A percentile compares a stretch with the other conserved stretches of the same genome.
Conservation (phyloP, 2,113 vertebrate genomes). For the Pluvianellus socialis region DNA sequence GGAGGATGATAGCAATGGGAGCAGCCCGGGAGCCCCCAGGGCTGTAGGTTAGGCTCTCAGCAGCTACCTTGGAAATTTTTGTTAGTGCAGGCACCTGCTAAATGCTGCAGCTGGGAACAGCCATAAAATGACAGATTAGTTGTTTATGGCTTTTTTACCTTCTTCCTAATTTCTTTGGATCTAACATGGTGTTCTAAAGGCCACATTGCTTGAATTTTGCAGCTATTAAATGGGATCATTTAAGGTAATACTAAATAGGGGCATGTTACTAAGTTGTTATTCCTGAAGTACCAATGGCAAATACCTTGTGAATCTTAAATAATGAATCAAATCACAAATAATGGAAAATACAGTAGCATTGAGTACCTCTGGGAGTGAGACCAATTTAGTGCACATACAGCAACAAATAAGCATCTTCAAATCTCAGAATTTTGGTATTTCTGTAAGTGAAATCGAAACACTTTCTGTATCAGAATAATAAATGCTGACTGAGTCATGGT, state of each 20-base stretch:
- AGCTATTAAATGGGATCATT: background rate
- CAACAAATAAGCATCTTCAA: background rate
- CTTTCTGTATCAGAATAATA: background rate
- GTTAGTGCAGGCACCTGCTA: background rate
- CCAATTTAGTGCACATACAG: background rate
- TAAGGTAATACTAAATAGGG: background rate
- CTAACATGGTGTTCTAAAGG: background rate
- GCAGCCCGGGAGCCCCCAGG: background rate
- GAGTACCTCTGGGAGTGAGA: background rate
- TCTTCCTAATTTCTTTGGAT: background rate
- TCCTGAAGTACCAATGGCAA: background rate
- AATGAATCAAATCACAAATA: background rate
- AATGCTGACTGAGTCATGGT: background rate
- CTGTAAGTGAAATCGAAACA: background rate
- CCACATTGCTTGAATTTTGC: accelerated
- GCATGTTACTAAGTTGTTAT: background rate
- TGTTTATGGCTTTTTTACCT: background rate
- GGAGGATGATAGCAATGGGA: background rate
- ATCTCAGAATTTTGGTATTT: background rate
- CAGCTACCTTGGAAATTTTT: background rate
- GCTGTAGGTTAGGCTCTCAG: background rate
- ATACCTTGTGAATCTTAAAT: background rate
- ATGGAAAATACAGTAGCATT: background rate
- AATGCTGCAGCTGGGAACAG: background rate
- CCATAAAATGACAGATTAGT: background rate